Evolutionary conservation across 1,140 invertebrate genomes (phyloP), one percentile per base, ranked within the genome.

Genomic region (Drosophila pallidifrons): DNA sequence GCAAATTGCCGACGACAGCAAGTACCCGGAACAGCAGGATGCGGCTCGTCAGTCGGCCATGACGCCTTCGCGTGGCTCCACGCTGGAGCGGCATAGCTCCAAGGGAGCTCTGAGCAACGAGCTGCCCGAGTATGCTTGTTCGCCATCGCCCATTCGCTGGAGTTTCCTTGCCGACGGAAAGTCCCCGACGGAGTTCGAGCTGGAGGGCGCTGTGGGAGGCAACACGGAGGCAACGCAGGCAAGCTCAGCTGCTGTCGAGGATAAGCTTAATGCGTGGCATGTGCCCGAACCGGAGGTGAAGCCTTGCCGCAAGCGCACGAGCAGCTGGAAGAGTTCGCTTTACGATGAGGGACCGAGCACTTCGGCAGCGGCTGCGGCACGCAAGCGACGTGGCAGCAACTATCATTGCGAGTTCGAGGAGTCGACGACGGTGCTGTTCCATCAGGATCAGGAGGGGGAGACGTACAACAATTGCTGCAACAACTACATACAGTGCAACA

Each of bases 401-500:
- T 86, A 89, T 25, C 81, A 76, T 11, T 91, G 88, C 47, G 91
- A 92, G 43, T 89, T 88, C 55, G 91, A 92, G 65, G 91, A 92
- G 76, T 90, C 91, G 5, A 92, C 91, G 2, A 92, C 91, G 15
- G 87, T 92, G 30, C 54, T 92, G 46, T 92, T 91, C 68, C 91
- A 92, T 60, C 91, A 92, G 73, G 82, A 88, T 25, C 80, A 77
- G 25, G 91, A 75, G 35, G 91, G 91, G 0, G 91, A 92, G 57
- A 66, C 89, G 7, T 92, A 66, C 52, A 92, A 92, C 73, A 92
- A 92, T 16, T 92, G 91, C 41, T 92, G 91, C 75, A 92, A 87
- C 76, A 92, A 92, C 43, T 92, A 92, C 41, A 80, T 92, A 54
- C 91, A 92, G 60, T 92, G 91, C 78, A 92, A 92, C 60, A 86